A percentile compares a stretch with the other conserved stretches of the same genome.
Evolutionary conservation across 2,888 invertebrate genomes (phyloP).

Genomic region (Phyto melanocephala): DNA sequence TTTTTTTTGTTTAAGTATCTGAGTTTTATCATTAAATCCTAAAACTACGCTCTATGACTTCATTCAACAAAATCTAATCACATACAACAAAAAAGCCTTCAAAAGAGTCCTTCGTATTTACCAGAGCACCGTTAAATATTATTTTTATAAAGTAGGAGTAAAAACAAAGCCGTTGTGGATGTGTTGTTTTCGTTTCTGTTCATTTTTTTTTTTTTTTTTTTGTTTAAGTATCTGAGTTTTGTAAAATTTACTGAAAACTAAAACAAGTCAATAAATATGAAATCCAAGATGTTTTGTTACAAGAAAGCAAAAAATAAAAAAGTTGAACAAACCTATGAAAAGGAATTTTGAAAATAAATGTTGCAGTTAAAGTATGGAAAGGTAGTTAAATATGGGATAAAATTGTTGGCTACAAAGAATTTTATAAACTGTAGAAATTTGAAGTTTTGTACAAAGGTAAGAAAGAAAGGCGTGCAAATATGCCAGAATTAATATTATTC

Average conservation of each 20-base stretch:
- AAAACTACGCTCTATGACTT: neutral
- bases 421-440: too few relatives aligned
- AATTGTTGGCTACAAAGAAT: too few relatives aligned
- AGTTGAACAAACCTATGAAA: too few relatives aligned
- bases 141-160: conserved; percentile 40
- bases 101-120: neutral
- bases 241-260: neutral
- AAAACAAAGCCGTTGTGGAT: neutral
- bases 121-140: neutral
- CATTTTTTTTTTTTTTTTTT: conserved; percentile 2
- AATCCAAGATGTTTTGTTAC: conserved; percentile 20
- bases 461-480: too few relatives aligned
- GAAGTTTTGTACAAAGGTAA: too few relatives aligned
- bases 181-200: conserved; percentile 25
- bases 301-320: neutral
- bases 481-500: conserved; percentile 12
- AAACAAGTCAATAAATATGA: too few relatives aligned
- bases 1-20: neutral
- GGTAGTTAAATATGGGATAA: too few relatives aligned
- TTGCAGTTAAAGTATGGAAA: too few relatives aligned
- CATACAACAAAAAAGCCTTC: neutral
- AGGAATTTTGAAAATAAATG: too few relatives aligned
- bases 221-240: conserved; percentile 1
- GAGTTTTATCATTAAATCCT: conserved; percentile 27
- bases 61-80: conserved; percentile 1